Conservation (phyloP, 2,797 vertebrate species). For the Pipistrellus nathusii region DNA sequence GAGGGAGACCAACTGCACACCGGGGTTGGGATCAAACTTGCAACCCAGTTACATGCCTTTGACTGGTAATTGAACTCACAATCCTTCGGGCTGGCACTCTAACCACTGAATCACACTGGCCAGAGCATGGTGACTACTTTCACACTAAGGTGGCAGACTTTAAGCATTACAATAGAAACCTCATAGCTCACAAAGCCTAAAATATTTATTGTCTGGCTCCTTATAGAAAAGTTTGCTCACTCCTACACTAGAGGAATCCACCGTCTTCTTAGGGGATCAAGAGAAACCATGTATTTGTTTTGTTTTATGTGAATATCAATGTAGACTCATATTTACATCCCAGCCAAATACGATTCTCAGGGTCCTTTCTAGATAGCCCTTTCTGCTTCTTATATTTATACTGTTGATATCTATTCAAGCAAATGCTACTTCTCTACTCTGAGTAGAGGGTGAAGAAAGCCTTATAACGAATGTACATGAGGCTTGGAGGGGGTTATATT, state of each 20-base stretch:
- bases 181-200: background rate
- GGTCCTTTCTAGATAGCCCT: constrained; percentile 9
- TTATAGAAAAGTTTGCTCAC: background rate
- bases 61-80: background rate
- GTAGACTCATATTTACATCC: background rate
- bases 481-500: background rate
- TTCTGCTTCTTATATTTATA: background rate
- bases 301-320: background rate
- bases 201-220: background rate
- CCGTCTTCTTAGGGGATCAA: background rate
- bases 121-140: background rate
- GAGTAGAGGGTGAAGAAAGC: constrained; percentile 23
- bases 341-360: background rate
- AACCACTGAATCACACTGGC: background rate
- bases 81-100: background rate
- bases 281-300: background rate
- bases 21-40: too few species aligned
- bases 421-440: constrained; percentile 15
- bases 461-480: constrained; percentile 10
- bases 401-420: background rate
- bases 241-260: background rate
- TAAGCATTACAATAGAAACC: background rate
- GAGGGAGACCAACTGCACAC: too few species aligned
- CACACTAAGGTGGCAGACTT: fast-evolving
- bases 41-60: background rate